These are phyloP conservation scores for Rotaria sp. DNA, from an alignment of 2,888 invertebrate genomes.

Conservation along the genomic window DNA sequence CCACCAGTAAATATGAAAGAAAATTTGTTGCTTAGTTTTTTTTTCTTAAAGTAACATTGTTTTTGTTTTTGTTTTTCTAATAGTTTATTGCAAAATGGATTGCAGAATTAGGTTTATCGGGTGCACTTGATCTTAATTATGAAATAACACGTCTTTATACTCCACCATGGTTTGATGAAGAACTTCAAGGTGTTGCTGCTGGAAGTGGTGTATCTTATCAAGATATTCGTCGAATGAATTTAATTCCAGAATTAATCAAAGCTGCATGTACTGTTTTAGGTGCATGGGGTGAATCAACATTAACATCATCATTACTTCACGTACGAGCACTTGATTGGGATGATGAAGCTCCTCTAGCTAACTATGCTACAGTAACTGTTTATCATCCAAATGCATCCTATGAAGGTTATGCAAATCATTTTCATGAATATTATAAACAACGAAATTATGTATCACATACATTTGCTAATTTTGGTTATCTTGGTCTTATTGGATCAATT, in stretches of 20 bases:
- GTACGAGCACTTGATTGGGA: slow-evolving; percentile 6
- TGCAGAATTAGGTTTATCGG: not conserved
- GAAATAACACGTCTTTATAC: not conserved
- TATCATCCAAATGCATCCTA: slow-evolving; percentile 7
- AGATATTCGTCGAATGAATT: not conserved
- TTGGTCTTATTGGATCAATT: not conserved
- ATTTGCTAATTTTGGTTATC: not conserved
- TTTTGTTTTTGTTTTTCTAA: not conserved
- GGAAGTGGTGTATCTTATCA: not conserved
- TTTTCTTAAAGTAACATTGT: not conserved
- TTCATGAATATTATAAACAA: not conserved
- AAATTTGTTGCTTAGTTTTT: not conserved
- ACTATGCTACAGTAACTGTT: not conserved
- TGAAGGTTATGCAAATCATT: not conserved
- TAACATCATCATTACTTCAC: not conserved
- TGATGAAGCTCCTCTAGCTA: not conserved
- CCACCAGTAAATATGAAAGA: not conserved
- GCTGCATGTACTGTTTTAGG: not conserved
- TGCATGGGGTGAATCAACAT: not conserved
- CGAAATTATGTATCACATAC: not conserved
- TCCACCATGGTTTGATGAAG: slow-evolving; percentile 23
- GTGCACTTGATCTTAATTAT: slow-evolving; percentile 19
- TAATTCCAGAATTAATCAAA: slow-evolving; percentile 25
- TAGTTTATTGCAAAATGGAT: not conserved
- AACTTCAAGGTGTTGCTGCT: not conserved